Conservation (phyloP, 2,797 vertebrate genomes). For the Spea hammondii region DNA sequence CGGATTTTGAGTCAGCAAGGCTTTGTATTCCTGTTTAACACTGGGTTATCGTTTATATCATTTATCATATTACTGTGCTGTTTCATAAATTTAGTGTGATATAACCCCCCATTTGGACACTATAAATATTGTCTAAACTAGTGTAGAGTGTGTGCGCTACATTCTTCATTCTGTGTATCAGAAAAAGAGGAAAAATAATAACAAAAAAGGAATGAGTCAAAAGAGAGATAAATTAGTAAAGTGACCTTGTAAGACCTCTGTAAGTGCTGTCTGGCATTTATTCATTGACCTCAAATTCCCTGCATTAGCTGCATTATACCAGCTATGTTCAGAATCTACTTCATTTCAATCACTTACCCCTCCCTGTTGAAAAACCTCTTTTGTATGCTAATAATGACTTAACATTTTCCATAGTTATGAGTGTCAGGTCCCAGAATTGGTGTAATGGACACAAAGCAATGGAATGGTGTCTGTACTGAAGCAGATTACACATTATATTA, state of each 20-base stretch:
- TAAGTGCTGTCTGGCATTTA: conserved; percentile 62
- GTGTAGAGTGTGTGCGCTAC: neutral
- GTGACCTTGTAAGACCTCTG: conserved; percentile 63
- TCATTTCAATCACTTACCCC: conserved; percentile 38
- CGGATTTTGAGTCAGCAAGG: too few species aligned
- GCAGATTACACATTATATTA: neutral
- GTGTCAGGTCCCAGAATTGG: neutral
- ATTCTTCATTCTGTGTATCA: neutral
- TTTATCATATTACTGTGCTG: too few species aligned
- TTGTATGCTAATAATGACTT: conserved; percentile 45
- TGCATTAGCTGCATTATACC: conserved; percentile 39
- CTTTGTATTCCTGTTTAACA: too few species aligned
- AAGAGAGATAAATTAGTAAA: conserved; percentile 63
- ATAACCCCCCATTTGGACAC: too few species aligned
- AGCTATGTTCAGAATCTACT: conserved; percentile 35
- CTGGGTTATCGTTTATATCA: too few species aligned
- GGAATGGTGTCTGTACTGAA: neutral
- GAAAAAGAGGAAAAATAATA: conserved; percentile 17
- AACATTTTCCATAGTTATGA: conserved; percentile 17
- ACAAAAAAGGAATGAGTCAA: conserved; percentile 26
- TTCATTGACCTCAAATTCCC: conserved; percentile 61
- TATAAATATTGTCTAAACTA: too few species aligned
- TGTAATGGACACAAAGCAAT: neutral
- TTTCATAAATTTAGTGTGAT: too few species aligned
- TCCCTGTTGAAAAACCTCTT: conserved; percentile 31